Base-by-base conservation (phyloP, 2,113 vertebrate species). In the Meles meles region DNA sequence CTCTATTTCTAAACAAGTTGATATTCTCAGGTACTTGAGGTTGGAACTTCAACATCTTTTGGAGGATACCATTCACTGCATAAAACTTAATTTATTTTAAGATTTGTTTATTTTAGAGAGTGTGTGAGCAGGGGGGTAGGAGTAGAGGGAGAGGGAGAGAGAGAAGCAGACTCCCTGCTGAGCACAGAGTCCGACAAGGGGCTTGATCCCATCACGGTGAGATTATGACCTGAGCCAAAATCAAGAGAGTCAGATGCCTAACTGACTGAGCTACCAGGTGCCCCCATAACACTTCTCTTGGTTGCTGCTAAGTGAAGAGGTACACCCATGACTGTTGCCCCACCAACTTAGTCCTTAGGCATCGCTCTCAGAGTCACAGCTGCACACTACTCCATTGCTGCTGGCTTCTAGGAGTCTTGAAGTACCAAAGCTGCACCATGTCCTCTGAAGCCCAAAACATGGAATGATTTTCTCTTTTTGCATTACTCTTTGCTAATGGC, bases 341-440 rank as follows among this genome's bases (percentile, higher is more conserved):
- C 23, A 27, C 7, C 29, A 6, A 5, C 39, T 83, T 3, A 1
- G 27, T n/a, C 59, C 49, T 17, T 57, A 59, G 55, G 25, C 39
- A 1, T 59, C 2, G 0, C 15, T 37, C 0, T 63, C 34, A 61
- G 27, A 61, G 9, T 13, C 37, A 21, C 9, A 2, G 25, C 49
- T 44, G 49, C 47, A 96, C 25, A 13, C 2, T 61, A n/a, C 39
- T 37, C 34, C 1, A 6, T 49, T 67, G 57, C 74, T 67, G 18
- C 29, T 17, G 14, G 39, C 34, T 17, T 85, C 20, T n/a, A 17
- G 59, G 88, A 42, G 2, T 67, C 39, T 88, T 49, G 2, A 76
- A 29, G 27, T 18, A 67, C 2, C 44, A 21, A 91, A 81, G 55
- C 18, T 57, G 18, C 14, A 25, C 13, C 7, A 5, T 83, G 44